Percentiles rank a stretch among this genome's conserved stretches.
These are phyloP conservation scores for Apamea epomidion DNA, from an alignment of 2,888 invertebrate species.

Conservation along the genomic window DNA sequence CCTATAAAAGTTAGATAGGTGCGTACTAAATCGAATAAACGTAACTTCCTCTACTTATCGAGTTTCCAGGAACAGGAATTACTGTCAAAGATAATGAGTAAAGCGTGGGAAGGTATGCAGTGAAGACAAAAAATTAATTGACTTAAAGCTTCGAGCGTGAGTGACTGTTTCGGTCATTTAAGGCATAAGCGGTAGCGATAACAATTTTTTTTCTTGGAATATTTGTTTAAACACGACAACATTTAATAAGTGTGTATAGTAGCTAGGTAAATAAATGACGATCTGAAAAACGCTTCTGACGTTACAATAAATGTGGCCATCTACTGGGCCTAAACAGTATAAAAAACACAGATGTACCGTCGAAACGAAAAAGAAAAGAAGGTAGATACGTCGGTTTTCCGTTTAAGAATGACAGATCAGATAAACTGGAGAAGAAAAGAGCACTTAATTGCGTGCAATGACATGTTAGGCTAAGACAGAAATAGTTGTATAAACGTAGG, in stretches of 20 bases:
- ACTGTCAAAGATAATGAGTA: constrained; percentile 42
- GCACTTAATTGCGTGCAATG: not conserved
- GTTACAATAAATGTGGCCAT: too few relatives aligned
- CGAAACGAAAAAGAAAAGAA: not conserved
- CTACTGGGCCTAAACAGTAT: too few relatives aligned
- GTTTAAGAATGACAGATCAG: not conserved
- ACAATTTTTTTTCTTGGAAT: not conserved
- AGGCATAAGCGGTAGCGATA: constrained; percentile 22
- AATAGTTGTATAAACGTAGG: not conserved
- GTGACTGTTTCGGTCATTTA: not conserved
- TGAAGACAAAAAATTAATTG: constrained; percentile 48
- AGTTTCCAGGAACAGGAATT: constrained; percentile 27
- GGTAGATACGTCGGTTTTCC: not conserved
- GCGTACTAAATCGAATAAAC: constrained; percentile 13
- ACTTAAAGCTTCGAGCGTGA: constrained; percentile 35
- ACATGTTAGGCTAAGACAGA: not conserved
- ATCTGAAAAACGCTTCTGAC: not conserved
- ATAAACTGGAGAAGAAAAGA: not conserved
- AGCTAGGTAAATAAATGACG: too few relatives aligned
- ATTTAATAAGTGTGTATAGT: not conserved
- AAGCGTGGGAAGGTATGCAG: constrained; percentile 3
- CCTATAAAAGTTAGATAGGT: not conserved
- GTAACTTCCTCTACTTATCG: constrained; percentile 33
- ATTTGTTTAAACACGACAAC: not conserved
- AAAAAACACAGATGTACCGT: not conserved